Percentiles rank a stretch among this genome's conserved stretches.
Conservation (phyloP, 2,113 vertebrate genomes). For the Elephas maximus region DNA sequence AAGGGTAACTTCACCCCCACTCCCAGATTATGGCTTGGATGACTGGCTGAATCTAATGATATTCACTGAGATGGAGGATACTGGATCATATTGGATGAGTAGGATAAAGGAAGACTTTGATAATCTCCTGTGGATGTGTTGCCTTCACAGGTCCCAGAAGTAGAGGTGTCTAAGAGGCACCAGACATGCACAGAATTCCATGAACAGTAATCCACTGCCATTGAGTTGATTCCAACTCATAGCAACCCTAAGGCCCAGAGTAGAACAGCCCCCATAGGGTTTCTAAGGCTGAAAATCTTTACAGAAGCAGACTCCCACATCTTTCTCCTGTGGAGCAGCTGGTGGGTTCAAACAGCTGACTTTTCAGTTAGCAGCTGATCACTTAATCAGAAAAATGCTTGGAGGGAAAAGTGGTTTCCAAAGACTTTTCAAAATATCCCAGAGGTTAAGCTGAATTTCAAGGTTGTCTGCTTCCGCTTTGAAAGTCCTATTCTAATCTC, state of each 20-base stretch:
- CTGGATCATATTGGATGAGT: background rate
- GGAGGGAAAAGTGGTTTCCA: background rate
- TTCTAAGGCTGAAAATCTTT: background rate
- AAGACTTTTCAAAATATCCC: background rate
- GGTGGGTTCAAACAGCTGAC: background rate
- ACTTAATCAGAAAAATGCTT: background rate
- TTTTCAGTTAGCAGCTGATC: no score
- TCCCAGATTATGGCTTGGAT: background rate
- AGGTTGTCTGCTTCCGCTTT: background rate
- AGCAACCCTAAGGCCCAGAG: background rate
- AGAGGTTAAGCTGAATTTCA: background rate
- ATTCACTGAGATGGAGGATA: background rate
- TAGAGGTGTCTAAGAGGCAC: background rate
- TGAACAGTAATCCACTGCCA: background rate
- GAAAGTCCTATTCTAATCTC: background rate
- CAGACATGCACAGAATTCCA: background rate
- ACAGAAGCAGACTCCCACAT: background rate
- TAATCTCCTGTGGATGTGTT: background rate
- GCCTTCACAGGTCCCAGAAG: background rate
- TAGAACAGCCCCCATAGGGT: background rate
- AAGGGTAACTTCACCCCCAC: background rate
- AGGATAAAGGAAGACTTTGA: background rate
- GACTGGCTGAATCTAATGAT: fast-evolving
- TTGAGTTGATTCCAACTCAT: background rate
- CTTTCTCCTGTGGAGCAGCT: background rate